Conservation (phyloP, 2,888 invertebrate species). For the Acleris emargana region DNA sequence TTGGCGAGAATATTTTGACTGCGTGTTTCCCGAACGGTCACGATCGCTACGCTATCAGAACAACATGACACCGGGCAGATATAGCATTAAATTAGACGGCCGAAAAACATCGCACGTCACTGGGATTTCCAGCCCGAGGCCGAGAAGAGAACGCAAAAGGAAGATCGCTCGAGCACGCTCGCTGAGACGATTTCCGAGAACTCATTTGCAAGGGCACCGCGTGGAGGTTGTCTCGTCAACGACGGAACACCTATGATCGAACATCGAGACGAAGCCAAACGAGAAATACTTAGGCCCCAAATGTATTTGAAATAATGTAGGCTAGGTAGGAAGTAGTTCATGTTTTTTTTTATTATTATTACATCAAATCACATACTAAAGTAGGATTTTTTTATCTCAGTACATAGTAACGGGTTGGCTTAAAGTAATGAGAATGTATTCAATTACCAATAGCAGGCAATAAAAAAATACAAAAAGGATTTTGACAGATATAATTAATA, state of each 20-base stretch:
- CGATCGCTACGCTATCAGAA: background rate
- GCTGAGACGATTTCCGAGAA: slow-evolving; percentile 17
- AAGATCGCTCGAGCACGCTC: slow-evolving; percentile 14
- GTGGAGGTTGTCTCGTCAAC: slow-evolving; percentile 6
- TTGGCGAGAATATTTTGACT: no score
- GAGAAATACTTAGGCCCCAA: background rate
- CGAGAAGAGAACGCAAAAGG: slow-evolving; percentile 20
- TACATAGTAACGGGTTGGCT: no score
- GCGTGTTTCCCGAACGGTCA: no score
- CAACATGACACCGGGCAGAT: background rate
- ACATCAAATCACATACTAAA: no score
- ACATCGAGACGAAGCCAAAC: background rate
- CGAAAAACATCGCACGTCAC: slow-evolving; percentile 12
- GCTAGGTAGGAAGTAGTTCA: no score
- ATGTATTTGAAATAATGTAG: background rate
- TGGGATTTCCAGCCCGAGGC: slow-evolving; percentile 23
- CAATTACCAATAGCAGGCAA: no score
- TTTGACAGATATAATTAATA: no score
- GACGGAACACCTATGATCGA: slow-evolving; percentile 11
- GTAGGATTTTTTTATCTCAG: no score
- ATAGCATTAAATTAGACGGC: background rate
- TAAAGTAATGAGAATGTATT: no score
- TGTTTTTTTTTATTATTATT: no score
- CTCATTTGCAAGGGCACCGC: slow-evolving; percentile 12
- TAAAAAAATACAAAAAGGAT: no score